Conservation (phyloP, 2,113 vertebrate genomes). For the Bubo scandiacus region DNA sequence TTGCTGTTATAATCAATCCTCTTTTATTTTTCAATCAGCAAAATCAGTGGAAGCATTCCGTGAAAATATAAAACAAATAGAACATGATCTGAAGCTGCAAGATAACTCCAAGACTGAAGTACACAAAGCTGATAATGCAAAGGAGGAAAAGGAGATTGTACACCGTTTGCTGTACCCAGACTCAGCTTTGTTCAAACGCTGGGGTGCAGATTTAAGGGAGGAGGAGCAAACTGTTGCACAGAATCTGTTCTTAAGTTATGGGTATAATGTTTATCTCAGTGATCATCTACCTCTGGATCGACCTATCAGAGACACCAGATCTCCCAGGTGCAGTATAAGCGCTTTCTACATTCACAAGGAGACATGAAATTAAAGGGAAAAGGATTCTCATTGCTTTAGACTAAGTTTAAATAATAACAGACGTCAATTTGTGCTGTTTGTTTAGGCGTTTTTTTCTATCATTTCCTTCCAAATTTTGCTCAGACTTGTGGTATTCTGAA, state of each 20-base stretch:
- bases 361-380: not conserved
- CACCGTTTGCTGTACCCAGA: not conserved
- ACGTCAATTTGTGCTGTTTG: not conserved
- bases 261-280: slow-evolving; percentile 52
- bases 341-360: not conserved
- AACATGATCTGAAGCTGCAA: not conserved
- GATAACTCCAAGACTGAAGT: not conserved
- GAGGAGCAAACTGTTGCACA: slow-evolving; percentile 22
- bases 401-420: not conserved
- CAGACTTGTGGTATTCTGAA: not conserved
- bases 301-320: not conserved
- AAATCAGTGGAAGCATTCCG: not conserved
- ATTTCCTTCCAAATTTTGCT: not conserved
- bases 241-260: slow-evolving; percentile 40
- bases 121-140: not conserved
- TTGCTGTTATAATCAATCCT: not conserved
- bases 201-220: slow-evolving; percentile 28
- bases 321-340: slow-evolving; percentile 22
- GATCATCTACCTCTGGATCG: slow-evolving; percentile 15
- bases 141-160: not conserved
- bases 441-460: not conserved
- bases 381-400: not conserved
- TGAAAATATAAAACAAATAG: not conserved
- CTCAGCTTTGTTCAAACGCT: slow-evolving; percentile 11
- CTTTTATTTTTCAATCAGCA: not conserved